These are phyloP conservation scores for Digitonthophagus gazella DNA, from an alignment of 2,888 invertebrate genomes.

Conservation along the genomic window DNA sequence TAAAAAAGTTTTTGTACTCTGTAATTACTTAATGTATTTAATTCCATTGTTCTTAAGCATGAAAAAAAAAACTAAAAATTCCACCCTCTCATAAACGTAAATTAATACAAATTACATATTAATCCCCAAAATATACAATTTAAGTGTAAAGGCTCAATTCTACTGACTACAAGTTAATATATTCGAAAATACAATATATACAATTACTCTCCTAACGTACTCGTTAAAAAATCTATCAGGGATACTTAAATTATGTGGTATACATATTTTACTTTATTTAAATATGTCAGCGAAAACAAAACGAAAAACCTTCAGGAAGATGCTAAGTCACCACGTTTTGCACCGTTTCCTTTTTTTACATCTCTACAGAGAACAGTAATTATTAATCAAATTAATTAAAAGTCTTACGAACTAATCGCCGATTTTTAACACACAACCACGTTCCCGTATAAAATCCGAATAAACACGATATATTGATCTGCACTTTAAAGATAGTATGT, in stretches of 20 bases:
- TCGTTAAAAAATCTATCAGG: not conserved
- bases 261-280: too few relatives aligned
- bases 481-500: not conserved
- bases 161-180: slow-evolving; percentile 26
- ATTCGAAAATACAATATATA: slow-evolving; percentile 40
- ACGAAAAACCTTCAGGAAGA: too few relatives aligned
- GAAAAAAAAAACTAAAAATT: not conserved
- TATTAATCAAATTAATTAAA: too few relatives aligned
- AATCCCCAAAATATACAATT: slow-evolving; percentile 28
- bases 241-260: not conserved
- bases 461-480: not conserved
- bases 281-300: too few relatives aligned
- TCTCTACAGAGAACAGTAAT: too few relatives aligned
- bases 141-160: slow-evolving; percentile 16
- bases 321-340: too few relatives aligned
- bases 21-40: slow-evolving; percentile 10
- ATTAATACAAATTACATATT: not conserved
- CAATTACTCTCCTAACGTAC: slow-evolving; percentile 27
- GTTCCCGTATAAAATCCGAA: not conserved
- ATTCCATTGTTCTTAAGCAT: slow-evolving; percentile 1
- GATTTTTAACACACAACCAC: not conserved
- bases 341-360: too few relatives aligned
- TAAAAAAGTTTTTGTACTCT: slow-evolving; percentile 11
- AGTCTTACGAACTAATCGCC: not conserved
- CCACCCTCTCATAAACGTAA: not conserved